A percentile compares a stretch with the other conserved stretches of the same genome.
These are phyloP conservation scores for Dione vanillae DNA, from an alignment of 2,888 invertebrate genomes.

Conservation along the genomic window DNA sequence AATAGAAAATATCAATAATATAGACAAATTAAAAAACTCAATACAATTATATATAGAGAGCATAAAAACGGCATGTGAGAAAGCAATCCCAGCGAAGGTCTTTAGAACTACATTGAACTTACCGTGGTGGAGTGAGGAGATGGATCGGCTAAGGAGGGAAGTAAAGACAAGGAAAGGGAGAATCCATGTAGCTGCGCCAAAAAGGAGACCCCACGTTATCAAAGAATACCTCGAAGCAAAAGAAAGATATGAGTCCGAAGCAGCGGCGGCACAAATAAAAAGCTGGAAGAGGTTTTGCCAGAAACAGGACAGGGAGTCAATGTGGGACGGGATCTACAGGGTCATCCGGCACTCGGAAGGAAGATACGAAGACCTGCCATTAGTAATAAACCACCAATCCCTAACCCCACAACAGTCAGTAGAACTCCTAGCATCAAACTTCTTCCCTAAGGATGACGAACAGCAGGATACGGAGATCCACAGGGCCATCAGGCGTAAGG, in stretches of 20 bases:
- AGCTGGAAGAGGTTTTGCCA: too few species aligned
- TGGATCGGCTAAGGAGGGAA: background rate
- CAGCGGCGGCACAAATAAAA: too few species aligned
- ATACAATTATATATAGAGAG: background rate
- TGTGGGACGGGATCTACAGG: too few species aligned
- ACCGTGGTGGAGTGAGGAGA: background rate
- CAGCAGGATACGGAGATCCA: background rate
- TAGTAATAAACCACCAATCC: background rate
- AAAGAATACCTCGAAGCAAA: background rate
- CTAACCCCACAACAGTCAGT: conserved; percentile 1
- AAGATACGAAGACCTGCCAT: conserved; percentile 10
- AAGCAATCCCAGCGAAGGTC: background rate
- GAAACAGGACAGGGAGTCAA: too few species aligned
- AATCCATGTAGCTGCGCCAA: background rate
- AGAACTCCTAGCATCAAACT: background rate
- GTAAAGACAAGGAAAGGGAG: background rate
- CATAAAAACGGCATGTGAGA: background rate
- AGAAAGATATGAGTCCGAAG: too few species aligned
- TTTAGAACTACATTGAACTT: too few species aligned
- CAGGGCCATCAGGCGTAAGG: background rate
- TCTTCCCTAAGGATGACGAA: background rate
- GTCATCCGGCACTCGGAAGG: too few species aligned
- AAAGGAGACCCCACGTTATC: background rate
- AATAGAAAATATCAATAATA: background rate
- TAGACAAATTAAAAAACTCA: background rate